Conservation (phyloP, 2,113 vertebrate genomes). For the Tretioscincus oriximinensis region DNA sequence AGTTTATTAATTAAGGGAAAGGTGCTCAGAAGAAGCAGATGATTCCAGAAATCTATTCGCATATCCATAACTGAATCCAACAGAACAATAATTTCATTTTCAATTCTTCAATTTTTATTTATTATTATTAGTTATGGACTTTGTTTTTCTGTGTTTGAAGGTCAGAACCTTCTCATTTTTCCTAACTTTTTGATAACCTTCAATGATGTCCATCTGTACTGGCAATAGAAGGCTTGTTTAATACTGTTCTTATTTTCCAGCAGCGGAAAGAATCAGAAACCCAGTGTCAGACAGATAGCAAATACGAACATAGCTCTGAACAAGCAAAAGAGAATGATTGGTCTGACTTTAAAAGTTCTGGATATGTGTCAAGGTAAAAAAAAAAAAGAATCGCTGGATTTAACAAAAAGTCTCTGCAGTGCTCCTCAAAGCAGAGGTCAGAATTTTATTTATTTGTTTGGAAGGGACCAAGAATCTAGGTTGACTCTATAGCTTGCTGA, state of each 20-base stretch:
- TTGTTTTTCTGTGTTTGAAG: neutral
- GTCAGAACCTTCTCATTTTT: neutral
- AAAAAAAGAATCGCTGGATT: constrained; percentile 51
- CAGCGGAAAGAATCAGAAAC: constrained; percentile 96
- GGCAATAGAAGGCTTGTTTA: constrained; percentile 18
- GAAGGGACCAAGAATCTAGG: too few species aligned
- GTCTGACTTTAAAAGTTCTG: constrained; percentile 78
- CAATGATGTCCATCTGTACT: constrained; percentile 4
- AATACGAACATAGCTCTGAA: constrained; percentile 79
- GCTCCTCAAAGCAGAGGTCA: neutral
- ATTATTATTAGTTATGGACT: too few species aligned
- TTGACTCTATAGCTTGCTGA: too few species aligned
- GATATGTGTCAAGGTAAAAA: constrained; percentile 92
- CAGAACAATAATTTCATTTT: neutral
- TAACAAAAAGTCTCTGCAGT: neutral
- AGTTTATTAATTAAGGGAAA: neutral
- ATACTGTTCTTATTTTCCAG: constrained; percentile 68
- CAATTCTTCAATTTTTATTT: too few species aligned
- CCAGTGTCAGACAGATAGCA: constrained; percentile 93
- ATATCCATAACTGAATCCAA: neutral
- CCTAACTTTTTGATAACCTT: neutral
- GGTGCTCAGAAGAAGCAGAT: constrained; percentile 25
- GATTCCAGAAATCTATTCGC: neutral
- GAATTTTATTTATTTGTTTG: too few species aligned
- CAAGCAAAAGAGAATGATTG: constrained; percentile 81